phyloP scores from a whole-genome alignment of 2,113 vertebrate genomes.

The Tragelaphus scriptus region DNA sequence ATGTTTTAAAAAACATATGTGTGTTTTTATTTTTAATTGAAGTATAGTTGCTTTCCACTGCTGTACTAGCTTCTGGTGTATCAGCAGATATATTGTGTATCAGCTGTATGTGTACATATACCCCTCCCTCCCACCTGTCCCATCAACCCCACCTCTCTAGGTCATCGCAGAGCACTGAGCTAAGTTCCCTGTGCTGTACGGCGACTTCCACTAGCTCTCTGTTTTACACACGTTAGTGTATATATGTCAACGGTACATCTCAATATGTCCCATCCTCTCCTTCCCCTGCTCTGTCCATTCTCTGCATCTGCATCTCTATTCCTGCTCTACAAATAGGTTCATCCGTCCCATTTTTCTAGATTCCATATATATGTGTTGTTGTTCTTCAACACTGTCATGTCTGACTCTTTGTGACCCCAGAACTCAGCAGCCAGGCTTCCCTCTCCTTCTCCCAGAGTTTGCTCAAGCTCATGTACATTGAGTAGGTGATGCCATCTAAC shows the following conservation, averaged over 20 bases:
- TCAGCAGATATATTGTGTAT: neutral
- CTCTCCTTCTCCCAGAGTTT: neutral
- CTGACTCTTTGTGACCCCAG: neutral
- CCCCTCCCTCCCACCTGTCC: neutral
- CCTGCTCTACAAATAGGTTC: neutral
- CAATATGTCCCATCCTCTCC: neutral
- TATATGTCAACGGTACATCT: neutral
- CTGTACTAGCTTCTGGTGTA: neutral
- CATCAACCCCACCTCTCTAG: neutral
- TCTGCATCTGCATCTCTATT: neutral
- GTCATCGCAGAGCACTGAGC: rapidly evolving
- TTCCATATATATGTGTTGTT: neutral
- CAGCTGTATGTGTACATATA: neutral
- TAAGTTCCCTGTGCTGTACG: neutral
- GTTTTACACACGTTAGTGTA: neutral
- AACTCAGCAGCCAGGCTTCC: neutral
- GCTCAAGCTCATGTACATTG: neutral
- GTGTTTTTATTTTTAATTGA: neutral
- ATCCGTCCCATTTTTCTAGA: neutral
- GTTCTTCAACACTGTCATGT: neutral
- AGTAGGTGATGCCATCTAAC: neutral
- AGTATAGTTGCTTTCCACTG: neutral
- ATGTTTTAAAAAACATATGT: neutral
- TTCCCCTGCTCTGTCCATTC: neutral
- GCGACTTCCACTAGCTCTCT: neutral